Percentiles rank a stretch among this genome's conserved stretches.
These are phyloP conservation scores for Ibycter americanus DNA, from an alignment of 2,797 vertebrate species.

Conservation along the genomic window DNA sequence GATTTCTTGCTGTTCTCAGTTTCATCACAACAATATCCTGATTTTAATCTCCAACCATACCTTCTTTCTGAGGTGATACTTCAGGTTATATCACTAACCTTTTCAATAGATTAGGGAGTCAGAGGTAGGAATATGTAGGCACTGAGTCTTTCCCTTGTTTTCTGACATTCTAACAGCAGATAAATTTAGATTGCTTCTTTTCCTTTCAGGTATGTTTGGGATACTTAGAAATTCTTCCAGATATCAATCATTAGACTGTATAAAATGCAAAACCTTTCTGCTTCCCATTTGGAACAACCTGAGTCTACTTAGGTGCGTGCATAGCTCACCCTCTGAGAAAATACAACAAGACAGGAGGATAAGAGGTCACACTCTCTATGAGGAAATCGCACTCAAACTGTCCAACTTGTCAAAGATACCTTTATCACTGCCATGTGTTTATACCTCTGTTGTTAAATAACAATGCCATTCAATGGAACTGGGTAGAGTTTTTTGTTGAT, in stretches of 20 bases:
- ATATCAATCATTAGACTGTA: background rate
- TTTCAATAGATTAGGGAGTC: background rate
- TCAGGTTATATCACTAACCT: background rate
- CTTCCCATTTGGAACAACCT: background rate
- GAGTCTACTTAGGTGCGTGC: background rate
- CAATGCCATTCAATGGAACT: accelerated
- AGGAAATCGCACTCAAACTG: background rate
- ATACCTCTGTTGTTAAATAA: background rate
- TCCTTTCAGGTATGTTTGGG: background rate
- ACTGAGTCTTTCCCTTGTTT: background rate
- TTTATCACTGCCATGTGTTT: background rate
- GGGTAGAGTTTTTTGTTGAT: background rate
- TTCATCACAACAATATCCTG: background rate
- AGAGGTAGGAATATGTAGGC: background rate
- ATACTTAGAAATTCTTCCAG: background rate
- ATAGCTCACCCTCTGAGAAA: background rate
- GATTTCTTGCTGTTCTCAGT: background rate
- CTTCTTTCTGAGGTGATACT: background rate
- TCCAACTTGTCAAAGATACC: background rate
- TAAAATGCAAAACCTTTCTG: background rate
- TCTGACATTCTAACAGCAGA: background rate
- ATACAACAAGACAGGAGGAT: background rate
- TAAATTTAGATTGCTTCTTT: background rate
- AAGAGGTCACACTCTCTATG: background rate
- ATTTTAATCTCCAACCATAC: background rate